These are phyloP conservation scores for Drymonia ruficornis DNA, from an alignment of 2,888 invertebrate genomes.

Conservation along the genomic window DNA sequence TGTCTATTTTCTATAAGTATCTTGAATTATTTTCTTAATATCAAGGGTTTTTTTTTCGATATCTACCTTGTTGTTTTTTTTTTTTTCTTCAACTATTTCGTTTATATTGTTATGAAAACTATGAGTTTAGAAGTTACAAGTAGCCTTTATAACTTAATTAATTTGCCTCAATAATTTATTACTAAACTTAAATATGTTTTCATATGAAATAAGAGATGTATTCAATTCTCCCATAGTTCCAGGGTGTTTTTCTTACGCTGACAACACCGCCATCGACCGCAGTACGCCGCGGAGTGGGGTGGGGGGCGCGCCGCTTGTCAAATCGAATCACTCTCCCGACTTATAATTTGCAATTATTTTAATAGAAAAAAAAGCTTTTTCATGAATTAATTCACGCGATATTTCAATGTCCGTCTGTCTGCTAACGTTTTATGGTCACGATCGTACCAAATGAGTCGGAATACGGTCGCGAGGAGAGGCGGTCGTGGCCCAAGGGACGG, in stretches of 20 bases:
- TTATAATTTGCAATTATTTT: slow-evolving; percentile 64
- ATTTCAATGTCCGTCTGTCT: slow-evolving; percentile 41
- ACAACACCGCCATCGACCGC: slow-evolving; percentile 77
- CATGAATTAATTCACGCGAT: slow-evolving; percentile 59
- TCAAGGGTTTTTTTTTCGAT: too few relatives aligned
- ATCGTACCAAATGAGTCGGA: slow-evolving; percentile 28
- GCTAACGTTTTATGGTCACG: slow-evolving; percentile 50
- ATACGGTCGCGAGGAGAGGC: slow-evolving; percentile 21
- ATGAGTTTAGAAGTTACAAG: too few relatives aligned
- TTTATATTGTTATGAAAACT: too few relatives aligned
- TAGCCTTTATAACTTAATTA: too few relatives aligned
- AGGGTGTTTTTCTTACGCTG: slow-evolving; percentile 41
- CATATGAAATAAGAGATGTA: too few relatives aligned
- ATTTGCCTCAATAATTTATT: too few relatives aligned
- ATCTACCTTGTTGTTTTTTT: too few relatives aligned
- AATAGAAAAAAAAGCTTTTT: slow-evolving; percentile 64
- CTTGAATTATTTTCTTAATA: too few relatives aligned
- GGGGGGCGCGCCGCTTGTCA: slow-evolving; percentile 69
- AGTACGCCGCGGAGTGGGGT: slow-evolving; percentile 49
- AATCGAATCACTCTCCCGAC: slow-evolving; percentile 62
- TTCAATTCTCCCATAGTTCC: slow-evolving; percentile 32
- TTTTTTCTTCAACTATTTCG: too few relatives aligned
- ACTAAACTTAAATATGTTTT: too few relatives aligned
- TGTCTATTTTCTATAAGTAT: too few relatives aligned
- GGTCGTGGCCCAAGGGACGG: slow-evolving; percentile 42